These are phyloP conservation scores for Takifugu rubripes DNA, from an alignment of 2,797 vertebrate genomes.

Conservation along the genomic window DNA sequence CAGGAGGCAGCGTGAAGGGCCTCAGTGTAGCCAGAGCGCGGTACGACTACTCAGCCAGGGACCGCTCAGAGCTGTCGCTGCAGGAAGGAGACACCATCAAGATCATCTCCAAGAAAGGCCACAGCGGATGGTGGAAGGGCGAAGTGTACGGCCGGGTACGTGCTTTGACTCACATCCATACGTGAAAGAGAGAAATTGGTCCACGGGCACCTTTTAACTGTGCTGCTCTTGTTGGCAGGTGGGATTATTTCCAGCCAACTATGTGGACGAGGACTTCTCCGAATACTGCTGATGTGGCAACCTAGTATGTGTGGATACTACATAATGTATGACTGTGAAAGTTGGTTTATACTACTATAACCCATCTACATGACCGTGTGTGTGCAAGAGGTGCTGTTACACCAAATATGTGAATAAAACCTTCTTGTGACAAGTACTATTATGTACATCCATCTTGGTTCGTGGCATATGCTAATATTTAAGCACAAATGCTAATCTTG, in stretches of 20 bases:
- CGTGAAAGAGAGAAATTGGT: neutral
- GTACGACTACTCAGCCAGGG: slow-evolving; percentile 90
- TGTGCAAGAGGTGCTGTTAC: slow-evolving; percentile 23
- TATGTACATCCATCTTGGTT: neutral
- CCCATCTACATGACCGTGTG: slow-evolving; percentile 34
- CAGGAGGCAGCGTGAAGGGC: slow-evolving; percentile 73
- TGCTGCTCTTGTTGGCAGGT: slow-evolving; percentile 67
- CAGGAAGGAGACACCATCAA: slow-evolving; percentile 88
- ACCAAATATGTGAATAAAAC: slow-evolving; percentile 54
- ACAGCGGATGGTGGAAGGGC: slow-evolving; percentile 91
- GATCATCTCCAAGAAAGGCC: slow-evolving; percentile 88
- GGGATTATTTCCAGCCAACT: slow-evolving; percentile 91
- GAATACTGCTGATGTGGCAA: slow-evolving; percentile 84
- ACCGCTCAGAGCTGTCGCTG: slow-evolving; percentile 86
- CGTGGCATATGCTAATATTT: neutral
- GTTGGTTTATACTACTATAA: slow-evolving; percentile 24
- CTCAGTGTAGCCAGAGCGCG: slow-evolving; percentile 84
- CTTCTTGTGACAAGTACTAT: neutral
- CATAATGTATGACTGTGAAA: slow-evolving; percentile 5
- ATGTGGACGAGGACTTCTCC: slow-evolving; percentile 91
- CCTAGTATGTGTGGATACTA: neutral
- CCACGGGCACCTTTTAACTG: neutral
- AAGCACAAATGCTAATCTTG: neutral
- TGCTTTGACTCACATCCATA: neutral
- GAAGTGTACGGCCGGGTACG: slow-evolving; percentile 91